Conservation (phyloP, 2,888 invertebrate genomes). For the Pterostichus madidus region DNA sequence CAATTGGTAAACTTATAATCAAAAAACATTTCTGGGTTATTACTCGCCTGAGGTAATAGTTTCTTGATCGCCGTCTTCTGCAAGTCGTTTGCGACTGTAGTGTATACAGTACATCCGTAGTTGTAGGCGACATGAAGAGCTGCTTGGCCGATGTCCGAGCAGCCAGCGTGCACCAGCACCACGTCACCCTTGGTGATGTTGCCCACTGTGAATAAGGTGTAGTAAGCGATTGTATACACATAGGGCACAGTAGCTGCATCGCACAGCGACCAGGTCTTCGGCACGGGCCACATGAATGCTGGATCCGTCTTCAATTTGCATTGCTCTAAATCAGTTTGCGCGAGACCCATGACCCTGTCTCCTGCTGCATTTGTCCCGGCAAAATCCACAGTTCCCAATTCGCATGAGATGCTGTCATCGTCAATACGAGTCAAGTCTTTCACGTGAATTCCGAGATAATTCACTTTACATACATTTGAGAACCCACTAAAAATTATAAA, state of each 20-base stretch:
- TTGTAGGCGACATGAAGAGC: slow-evolving; percentile 83
- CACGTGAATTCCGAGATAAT: slow-evolving; percentile 13
- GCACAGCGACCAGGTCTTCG: slow-evolving; percentile 85
- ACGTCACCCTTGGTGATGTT: slow-evolving; percentile 75
- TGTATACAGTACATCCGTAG: slow-evolving; percentile 81
- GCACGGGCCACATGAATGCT: slow-evolving; percentile 83
- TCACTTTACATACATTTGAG: not conserved
- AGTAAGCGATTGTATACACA: slow-evolving; percentile 83
- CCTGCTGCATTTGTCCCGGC: slow-evolving; percentile 76
- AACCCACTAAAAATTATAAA: slow-evolving; percentile 13
- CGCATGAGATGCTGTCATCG: slow-evolving; percentile 69
- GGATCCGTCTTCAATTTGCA: slow-evolving; percentile 74
- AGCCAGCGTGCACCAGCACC: slow-evolving; percentile 79
- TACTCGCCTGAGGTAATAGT: slow-evolving; percentile 72
- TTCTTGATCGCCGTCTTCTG: slow-evolving; percentile 74
- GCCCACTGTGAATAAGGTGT: slow-evolving; percentile 76
- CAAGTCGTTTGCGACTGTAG: slow-evolving; percentile 80
- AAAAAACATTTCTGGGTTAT: too few relatives aligned
- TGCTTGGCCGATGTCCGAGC: slow-evolving; percentile 86
- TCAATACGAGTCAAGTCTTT: slow-evolving; percentile 51
- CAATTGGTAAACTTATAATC: too few relatives aligned
- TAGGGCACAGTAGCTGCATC: slow-evolving; percentile 90
- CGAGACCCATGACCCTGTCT: slow-evolving; percentile 84
- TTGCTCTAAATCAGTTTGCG: slow-evolving; percentile 74
- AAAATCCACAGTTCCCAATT: slow-evolving; percentile 75